Evolutionary conservation across 2,797 vertebrate genomes (phyloP).

Genomic region (Cirrhinus mrigala): DNA sequence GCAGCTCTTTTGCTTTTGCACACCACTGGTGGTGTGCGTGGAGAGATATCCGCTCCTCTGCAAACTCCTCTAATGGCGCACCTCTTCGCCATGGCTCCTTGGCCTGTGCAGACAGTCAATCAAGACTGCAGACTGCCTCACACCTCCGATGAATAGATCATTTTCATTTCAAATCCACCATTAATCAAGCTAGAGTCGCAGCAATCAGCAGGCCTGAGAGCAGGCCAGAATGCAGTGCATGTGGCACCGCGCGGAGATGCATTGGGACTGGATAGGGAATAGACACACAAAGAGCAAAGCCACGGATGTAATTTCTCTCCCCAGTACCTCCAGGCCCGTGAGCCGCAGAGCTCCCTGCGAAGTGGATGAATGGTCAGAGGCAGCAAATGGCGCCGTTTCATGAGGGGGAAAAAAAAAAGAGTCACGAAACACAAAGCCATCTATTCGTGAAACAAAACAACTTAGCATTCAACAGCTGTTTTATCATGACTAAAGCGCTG

Average conservation of each 20-base stretch:
- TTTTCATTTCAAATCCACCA: conserved; percentile 70
- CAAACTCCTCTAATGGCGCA: conserved; percentile 40
- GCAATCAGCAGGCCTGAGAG: conserved; percentile 65
- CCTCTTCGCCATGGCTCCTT: conserved; percentile 63
- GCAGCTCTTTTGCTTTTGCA: conserved; percentile 55
- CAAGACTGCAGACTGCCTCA: conserved; percentile 63
- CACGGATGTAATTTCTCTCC: conserved; percentile 26
- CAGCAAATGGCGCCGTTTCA: conserved; percentile 6
- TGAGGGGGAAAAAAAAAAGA: conserved; percentile 5
- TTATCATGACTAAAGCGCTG: background rate
- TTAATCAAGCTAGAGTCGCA: conserved; percentile 67
- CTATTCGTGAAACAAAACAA: conserved; percentile 11
- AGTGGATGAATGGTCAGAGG: conserved; percentile 45
- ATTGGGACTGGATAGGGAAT: conserved; percentile 62
- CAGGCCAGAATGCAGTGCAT: conserved; percentile 61
- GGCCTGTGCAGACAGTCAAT: conserved; percentile 69
- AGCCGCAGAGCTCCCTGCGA: background rate
- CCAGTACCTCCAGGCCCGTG: conserved; percentile 4
- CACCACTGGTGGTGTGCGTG: conserved; percentile 52
- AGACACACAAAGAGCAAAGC: conserved; percentile 41
- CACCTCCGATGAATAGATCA: conserved; percentile 63
- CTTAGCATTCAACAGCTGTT: conserved; percentile 22
- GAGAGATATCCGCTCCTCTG: conserved; percentile 39
- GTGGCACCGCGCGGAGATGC: conserved; percentile 56
- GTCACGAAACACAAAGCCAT: background rate